These are phyloP conservation scores for Invenusta paracnida DNA, from an alignment of 2,888 invertebrate genomes.

Conservation along the genomic window DNA sequence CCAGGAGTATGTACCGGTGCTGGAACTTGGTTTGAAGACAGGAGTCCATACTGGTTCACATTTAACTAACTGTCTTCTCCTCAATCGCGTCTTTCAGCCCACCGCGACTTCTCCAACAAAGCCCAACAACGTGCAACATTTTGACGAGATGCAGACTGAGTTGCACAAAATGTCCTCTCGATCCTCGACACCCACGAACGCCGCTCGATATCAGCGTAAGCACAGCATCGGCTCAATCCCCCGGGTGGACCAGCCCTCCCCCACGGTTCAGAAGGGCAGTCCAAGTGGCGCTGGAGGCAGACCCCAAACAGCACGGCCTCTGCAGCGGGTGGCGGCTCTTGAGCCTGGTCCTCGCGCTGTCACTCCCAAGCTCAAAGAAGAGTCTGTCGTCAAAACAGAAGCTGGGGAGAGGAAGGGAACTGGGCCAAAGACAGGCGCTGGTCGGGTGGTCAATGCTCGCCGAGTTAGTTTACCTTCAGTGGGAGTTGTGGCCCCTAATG, in stretches of 20 bases:
- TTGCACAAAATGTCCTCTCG: not conserved
- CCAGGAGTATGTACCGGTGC: no score
- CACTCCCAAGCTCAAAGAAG: not conserved
- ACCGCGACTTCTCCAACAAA: not conserved
- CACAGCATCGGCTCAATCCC: not conserved
- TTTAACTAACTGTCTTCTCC: no score
- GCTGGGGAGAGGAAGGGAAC: not conserved
- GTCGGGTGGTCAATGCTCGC: not conserved
- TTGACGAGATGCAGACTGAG: not conserved
- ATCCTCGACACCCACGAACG: not conserved
- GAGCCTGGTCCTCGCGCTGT: not conserved
- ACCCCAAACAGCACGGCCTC: not conserved
- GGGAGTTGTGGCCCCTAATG: not conserved
- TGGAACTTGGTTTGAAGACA: no score
- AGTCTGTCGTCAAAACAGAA: not conserved
- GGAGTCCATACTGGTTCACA: no score
- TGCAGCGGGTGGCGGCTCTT: not conserved
- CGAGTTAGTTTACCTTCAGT: not conserved
- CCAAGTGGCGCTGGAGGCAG: not conserved
- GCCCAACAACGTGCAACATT: not conserved
- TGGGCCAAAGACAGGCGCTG: not conserved
- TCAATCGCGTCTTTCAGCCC: not conserved
- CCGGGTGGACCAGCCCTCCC: not conserved
- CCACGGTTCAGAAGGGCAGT: not conserved
- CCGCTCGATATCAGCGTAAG: not conserved